Evolutionary conservation across 2,113 vertebrate species (phyloP).

Genomic region (Pan troglodytes): NHGRI_mPanTro3-v2.1_pri NC_072398.2:156409001-156409500

Average conservation of each 20-base stretch:
- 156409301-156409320: not conserved
- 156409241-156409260: not conserved
- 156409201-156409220: constrained; percentile 79
- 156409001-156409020: constrained; percentile 90
- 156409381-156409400: too few species aligned
- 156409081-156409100: constrained; percentile 75
- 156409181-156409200: constrained; percentile 79
- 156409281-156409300: not conserved
- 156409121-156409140: constrained; percentile 55
- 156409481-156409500: too few species aligned
- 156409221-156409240: constrained; percentile 77
- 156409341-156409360: too few species aligned
- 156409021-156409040: constrained; percentile 80
- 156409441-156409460: too few species aligned
- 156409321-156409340: too few species aligned
- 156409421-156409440: too few species aligned
- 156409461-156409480: too few species aligned
- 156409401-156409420: too few species aligned
- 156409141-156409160: constrained; percentile 64
- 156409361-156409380: too few species aligned
- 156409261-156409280: not conserved
- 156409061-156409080: constrained; percentile 79
- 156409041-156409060: constrained; percentile 75
- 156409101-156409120: constrained; percentile 61
- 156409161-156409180: constrained; percentile 62